Base-by-base conservation (phyloP, 2,797 vertebrate genomes). In the Lithobates sylvaticus region DNA sequence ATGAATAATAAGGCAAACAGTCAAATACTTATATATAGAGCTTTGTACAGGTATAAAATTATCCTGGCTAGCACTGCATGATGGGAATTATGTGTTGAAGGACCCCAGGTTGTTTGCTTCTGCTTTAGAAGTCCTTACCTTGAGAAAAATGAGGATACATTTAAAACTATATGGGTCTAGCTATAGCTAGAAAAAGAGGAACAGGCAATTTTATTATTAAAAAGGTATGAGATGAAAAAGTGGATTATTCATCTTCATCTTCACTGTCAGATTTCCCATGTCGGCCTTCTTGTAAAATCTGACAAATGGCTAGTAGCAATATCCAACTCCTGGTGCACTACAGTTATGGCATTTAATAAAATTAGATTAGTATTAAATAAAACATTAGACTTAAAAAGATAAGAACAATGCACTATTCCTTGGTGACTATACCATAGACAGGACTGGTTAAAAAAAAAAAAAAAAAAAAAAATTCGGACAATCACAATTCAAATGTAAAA, bases 1-100 rank as follows among this genome's bases (percentile, higher is more conserved):
- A 76, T 72, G 68, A 81, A 86, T 86, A 86, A 78, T 78, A 73
- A 83, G 67, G 34, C 50, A 67, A 61, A 70, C 10, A 27, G 9
- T 36, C 67, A 68, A 44, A 71, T 13, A 29, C 65, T 23, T 23
- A 7, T 61, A 23, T 18, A 61, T 23, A 61, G 54, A 61, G 54
- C 21, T 23, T 23, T 61, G 54, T 23, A 23, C 9, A 67, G 65
- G 26, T 67, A 27, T 29, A 67, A 61, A 21, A 61, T 61, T 7
- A 61, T 7, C n/a, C 54, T 61, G 54, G 21, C 21, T 61, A 23
- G 54, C 54, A 23, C 5, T 61, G 54, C 54, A 61, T 61, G 18
- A 21, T 23, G 4, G 54, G 54, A 61, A 9, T 61, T 23, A 5
- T 23, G 18, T 0, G 54, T 18, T 61, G 54, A 61, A 61, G 18